phyloP scores from a whole-genome alignment of 2,113 vertebrate genomes.

The Bubo scandiacus region DNA sequence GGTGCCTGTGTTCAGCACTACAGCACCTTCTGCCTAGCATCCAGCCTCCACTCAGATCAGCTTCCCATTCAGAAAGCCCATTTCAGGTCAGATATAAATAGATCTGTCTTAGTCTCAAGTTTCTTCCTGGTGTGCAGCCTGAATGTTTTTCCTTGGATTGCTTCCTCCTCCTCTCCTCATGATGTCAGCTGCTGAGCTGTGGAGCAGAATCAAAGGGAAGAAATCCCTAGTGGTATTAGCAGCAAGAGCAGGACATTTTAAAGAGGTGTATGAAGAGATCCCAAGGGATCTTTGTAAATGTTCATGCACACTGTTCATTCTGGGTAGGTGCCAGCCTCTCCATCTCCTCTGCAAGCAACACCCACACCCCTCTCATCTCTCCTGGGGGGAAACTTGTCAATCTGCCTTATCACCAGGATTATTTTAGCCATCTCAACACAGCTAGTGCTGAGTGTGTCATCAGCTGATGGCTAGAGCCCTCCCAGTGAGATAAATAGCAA shows the following conservation, averaged over 20 bases:
- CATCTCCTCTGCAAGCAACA: not conserved
- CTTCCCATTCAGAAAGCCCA: conserved; percentile 62
- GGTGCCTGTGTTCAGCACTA: conserved; percentile 20
- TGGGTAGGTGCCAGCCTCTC: not conserved
- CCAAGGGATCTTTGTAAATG: not conserved
- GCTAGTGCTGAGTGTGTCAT: not conserved
- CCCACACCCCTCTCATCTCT: not conserved
- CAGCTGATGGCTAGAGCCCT: not conserved
- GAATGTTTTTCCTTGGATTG: conserved; percentile 58
- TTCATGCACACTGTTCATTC: not conserved
- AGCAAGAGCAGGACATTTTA: conserved; percentile 37
- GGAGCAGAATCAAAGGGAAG: conserved; percentile 39
- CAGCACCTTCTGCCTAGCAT: conserved; percentile 47
- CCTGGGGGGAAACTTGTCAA: not conserved
- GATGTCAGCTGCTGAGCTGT: conserved; percentile 40
- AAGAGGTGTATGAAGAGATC: not conserved
- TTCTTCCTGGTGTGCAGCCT: conserved; percentile 61
- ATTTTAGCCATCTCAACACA: conserved; percentile 4
- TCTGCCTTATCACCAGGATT: not conserved
- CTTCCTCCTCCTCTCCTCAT: conserved; percentile 52
- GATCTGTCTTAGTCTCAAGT: conserved; percentile 59
- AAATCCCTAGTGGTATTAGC: conserved; percentile 36
- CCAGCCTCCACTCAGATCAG: conserved; percentile 47
- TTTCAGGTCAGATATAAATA: conserved; percentile 74
- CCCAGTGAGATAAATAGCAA: not conserved